These are phyloP conservation scores for Amblyjoppa proteus DNA, from an alignment of 2,888 invertebrate species.

Conservation along the genomic window DNA sequence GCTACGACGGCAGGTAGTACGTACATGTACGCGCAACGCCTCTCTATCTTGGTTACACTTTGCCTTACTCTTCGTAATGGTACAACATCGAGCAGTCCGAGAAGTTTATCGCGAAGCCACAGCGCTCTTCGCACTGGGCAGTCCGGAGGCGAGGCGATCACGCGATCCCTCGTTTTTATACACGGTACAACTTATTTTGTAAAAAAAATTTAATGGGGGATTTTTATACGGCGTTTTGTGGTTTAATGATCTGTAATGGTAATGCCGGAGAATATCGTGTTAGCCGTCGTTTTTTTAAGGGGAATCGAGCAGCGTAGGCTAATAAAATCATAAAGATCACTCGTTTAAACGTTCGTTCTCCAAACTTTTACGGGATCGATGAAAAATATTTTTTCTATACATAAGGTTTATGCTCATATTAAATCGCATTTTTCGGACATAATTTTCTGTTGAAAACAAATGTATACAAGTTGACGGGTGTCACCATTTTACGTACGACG, in stretches of 20 bases:
- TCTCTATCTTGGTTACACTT: slow-evolving; percentile 43
- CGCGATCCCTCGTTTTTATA: slow-evolving; percentile 26
- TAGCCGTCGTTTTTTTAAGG: not conserved
- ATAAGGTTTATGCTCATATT: too few species aligned
- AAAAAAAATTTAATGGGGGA: not conserved
- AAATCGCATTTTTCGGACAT: too few species aligned
- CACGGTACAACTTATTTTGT: slow-evolving; percentile 2
- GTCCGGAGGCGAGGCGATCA: slow-evolving; percentile 10
- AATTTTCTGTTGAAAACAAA: too few species aligned
- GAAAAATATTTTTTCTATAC: too few species aligned
- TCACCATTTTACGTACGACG: too few species aligned
- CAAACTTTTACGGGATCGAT: too few species aligned
- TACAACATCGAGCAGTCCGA: not conserved
- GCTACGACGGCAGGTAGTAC: slow-evolving; percentile 37
- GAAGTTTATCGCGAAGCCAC: slow-evolving; percentile 40
- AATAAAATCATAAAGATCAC: too few species aligned
- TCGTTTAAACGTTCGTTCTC: too few species aligned
- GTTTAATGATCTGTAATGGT: not conserved
- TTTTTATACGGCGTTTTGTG: not conserved
- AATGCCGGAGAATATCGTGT: not conserved
- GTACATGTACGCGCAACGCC: slow-evolving; percentile 38
- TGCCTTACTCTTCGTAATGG: slow-evolving; percentile 35
- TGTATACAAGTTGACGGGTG: too few species aligned
- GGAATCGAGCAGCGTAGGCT: not conserved
- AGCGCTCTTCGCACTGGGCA: not conserved